Percentiles rank a stretch among this genome's conserved stretches.
phyloP scores from a whole-genome alignment of 2,113 vertebrate species.

The Saguinus imperator region DNA sequence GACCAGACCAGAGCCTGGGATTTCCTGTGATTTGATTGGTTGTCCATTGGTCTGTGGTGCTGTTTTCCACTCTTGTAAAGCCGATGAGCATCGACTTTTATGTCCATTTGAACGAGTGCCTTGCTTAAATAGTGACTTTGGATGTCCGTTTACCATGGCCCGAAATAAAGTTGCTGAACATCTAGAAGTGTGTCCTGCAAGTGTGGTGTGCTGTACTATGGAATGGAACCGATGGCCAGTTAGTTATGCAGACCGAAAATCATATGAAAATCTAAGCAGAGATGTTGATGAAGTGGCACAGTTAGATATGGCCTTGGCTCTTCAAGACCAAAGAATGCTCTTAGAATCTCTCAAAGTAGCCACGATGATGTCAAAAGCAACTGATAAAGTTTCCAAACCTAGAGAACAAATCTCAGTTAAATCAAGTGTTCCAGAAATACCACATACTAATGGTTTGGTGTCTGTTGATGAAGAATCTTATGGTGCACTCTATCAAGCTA shows the following conservation, averaged over 20 bases:
- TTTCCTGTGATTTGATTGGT: constrained; percentile 91
- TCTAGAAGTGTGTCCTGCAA: constrained; percentile 95
- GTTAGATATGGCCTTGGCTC: constrained; percentile 96
- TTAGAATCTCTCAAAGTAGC: constrained; percentile 96
- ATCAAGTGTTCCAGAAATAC: constrained; percentile 83
- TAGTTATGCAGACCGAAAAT: constrained; percentile 94
- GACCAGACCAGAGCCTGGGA: constrained; percentile 89
- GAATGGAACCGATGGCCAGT: constrained; percentile 99
- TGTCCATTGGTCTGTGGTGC: constrained; percentile 96
- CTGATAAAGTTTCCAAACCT: constrained; percentile 81
- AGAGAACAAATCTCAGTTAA: constrained; percentile 86
- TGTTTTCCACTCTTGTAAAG: constrained; percentile 96
- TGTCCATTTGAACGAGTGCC: constrained; percentile 94
- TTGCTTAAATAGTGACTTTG: constrained; percentile 94
- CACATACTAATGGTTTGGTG: constrained; percentile 89
- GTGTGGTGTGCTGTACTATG: constrained; percentile 98
- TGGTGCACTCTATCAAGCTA: constrained; percentile 94
- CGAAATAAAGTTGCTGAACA: constrained; percentile 95
- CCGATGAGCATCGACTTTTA: constrained; percentile 92
- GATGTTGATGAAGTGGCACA: constrained; percentile 96
- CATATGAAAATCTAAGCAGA: constrained; percentile 94
- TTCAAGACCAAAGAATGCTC: constrained; percentile 96
- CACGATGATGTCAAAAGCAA: constrained; percentile 91
- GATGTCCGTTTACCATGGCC: constrained; percentile 91
- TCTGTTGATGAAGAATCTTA: constrained; percentile 92